These are phyloP conservation scores for Brachyopa scutellaris DNA, from an alignment of 2,888 invertebrate species.

Conservation along the genomic window DNA sequence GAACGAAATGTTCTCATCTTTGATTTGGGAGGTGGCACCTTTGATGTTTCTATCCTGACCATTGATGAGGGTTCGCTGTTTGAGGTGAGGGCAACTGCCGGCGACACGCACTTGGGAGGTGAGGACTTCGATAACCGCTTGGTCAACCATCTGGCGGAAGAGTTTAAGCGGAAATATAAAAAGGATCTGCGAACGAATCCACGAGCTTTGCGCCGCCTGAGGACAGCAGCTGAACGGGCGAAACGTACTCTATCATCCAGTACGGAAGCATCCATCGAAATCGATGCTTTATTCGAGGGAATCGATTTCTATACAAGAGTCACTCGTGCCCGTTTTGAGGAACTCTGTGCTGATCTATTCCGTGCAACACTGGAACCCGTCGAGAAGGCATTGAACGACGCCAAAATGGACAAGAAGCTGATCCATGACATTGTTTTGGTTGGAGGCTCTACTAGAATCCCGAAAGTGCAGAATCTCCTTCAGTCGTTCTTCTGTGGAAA, in stretches of 20 bases:
- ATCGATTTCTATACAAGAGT: slow-evolving; percentile 88
- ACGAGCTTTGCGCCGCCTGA: slow-evolving; percentile 86
- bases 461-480: slow-evolving; percentile 89
- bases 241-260: slow-evolving; percentile 90
- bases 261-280: slow-evolving; percentile 89
- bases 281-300: slow-evolving; percentile 89
- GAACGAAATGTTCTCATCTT: slow-evolving; percentile 91
- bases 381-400: slow-evolving; percentile 89
- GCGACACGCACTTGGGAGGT: slow-evolving; percentile 96
- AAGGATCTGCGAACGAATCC: slow-evolving; percentile 87
- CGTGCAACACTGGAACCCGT: slow-evolving; percentile 89
- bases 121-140: slow-evolving; percentile 95
- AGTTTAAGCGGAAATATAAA: slow-evolving; percentile 91
- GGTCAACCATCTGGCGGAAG: slow-evolving; percentile 92
- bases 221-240: slow-evolving; percentile 90
- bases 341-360: slow-evolving; percentile 88
- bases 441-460: slow-evolving; percentile 91
- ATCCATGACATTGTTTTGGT: slow-evolving; percentile 92
- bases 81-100: slow-evolving; percentile 97
- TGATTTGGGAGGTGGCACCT: slow-evolving; percentile 89
- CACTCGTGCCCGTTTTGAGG: slow-evolving; percentile 89
- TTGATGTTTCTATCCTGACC: slow-evolving; percentile 96
- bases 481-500: slow-evolving; percentile 90
- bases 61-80: slow-evolving; percentile 95
- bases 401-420: slow-evolving; percentile 89